Evolutionary conservation across 2,888 invertebrate species (phyloP), one percentile per base, ranked within the genome.

Genomic region (Colletes collaris): DNA sequence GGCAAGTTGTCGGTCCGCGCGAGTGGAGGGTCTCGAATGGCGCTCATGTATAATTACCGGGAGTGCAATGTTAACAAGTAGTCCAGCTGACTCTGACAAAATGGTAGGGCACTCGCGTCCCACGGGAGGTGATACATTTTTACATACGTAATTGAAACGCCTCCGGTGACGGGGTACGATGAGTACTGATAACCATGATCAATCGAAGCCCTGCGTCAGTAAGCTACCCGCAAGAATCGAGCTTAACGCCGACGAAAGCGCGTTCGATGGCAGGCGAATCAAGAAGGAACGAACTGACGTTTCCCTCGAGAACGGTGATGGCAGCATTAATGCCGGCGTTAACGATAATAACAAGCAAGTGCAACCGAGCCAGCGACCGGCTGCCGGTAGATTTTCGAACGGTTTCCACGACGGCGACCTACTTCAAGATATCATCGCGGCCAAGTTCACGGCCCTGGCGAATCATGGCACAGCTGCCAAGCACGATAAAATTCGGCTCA

Each of bases 401-500:
- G 92, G 92, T 59, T 92, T 90, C 83, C 92, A 92, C 80, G 86
- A 88, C 64, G 87, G 86, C 60, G 92, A 92, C 66, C 86, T 90
- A 60, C 86, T 93, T 63, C 92, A 92, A 76, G 92, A 92, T 73
- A 88, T 92, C 73, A 89, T 93, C 53, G 86, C 90, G 44, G 87
- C 88, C 11, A 92, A 92, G 77, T 88, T 92, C 71, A 88, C 89
- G 66, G 88, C 86, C 70, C 84, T 88, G 73, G 82, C 86, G 50
- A 89, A 88, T 64, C 90, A 89, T 60, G 86, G 85, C 55, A 84
- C 88, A 63, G 85, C 86, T 52, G 87, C 84, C 52, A 92, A 92
- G 71, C 89, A 91, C 74, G 92, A 93, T 66, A 92, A 92, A 78
- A 95, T 95, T 93, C 95, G 95, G 87, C 94, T 95, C 91, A 94